These are phyloP conservation scores for Pristionchus japonicus DNA, from an alignment of 2,888 invertebrate species.

Conservation along the genomic window DNA sequence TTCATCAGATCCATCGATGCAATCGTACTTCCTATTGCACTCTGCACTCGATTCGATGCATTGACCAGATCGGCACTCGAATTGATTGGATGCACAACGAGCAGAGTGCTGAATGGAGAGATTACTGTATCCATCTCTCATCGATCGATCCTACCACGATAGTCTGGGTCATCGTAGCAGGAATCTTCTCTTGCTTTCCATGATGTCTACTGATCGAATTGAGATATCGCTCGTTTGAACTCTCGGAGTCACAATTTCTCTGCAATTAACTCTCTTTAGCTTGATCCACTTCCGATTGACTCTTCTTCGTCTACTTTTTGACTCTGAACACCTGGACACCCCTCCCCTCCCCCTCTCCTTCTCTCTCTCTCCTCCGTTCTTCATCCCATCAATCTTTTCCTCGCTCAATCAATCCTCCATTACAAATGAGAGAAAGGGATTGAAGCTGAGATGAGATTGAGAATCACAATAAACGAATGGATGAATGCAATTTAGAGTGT, in stretches of 20 bases:
- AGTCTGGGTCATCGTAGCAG: conserved; percentile 29
- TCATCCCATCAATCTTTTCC: conserved; percentile 14
- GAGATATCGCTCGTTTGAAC: conserved; percentile 52
- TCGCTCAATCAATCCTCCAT: background rate
- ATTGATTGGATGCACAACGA: conserved; percentile 50
- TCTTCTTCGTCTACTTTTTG: conserved; percentile 3
- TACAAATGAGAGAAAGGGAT: conserved; percentile 28
- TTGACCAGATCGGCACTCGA: conserved; percentile 60
- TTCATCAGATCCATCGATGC: conserved; percentile 89
- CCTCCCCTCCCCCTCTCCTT: background rate
- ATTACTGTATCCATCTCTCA: background rate
- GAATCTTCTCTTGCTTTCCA: background rate
- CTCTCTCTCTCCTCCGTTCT: background rate
- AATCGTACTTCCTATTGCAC: conserved; percentile 82
- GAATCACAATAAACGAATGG: conserved; percentile 9
- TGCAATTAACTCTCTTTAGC: conserved; percentile 35
- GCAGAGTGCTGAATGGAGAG: background rate
- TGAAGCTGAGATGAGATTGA: background rate
- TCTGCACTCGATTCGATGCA: conserved; percentile 87
- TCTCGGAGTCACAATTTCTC: conserved; percentile 61
- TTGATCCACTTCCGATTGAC: background rate
- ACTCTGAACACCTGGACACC: conserved; percentile 1
- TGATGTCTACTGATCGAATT: conserved; percentile 25
- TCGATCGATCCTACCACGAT: background rate
- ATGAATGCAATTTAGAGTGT: background rate